Percentiles rank a stretch among this genome's conserved stretches.
Evolutionary conservation across 2,888 invertebrate genomes (phyloP).

Genomic region (Amblyjoppa fuscipennis): DNA sequence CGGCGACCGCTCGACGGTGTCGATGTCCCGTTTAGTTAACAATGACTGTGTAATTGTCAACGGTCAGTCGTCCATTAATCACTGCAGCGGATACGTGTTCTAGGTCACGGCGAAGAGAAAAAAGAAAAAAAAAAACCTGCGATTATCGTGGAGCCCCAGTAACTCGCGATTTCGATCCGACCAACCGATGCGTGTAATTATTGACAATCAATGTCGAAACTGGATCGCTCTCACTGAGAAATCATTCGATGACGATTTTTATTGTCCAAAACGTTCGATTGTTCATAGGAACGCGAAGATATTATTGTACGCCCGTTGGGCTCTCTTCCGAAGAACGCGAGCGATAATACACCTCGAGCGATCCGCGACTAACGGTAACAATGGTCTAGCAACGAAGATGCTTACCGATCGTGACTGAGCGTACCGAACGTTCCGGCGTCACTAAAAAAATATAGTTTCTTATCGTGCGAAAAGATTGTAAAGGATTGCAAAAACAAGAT

Average conservation of each 20-base stretch:
- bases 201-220: conserved; percentile 42
- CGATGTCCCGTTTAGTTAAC: not conserved
- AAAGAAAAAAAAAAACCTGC: conserved; percentile 1
- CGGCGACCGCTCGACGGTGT: not conserved
- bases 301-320: not conserved
- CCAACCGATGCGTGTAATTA: conserved; percentile 51
- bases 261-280: conserved; percentile 26
- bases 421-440: not conserved
- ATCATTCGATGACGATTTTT: conserved; percentile 19
- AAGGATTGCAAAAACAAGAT: conserved; percentile 1
- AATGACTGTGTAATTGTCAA: not conserved
- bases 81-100: not conserved
- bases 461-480: not conserved
- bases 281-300: conserved; percentile 49
- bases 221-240: conserved; percentile 33
- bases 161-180: conserved; percentile 38
- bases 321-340: not conserved
- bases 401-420: not conserved
- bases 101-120: conserved; percentile 18
- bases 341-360: not conserved
- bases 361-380: not conserved
- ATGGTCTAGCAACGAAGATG: not conserved
- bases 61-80: not conserved
- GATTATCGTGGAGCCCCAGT: conserved; percentile 9
- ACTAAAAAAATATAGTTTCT: not conserved